phyloP scores from a whole-genome alignment of 2,113 vertebrate genomes.

The Azemiops feae region DNA sequence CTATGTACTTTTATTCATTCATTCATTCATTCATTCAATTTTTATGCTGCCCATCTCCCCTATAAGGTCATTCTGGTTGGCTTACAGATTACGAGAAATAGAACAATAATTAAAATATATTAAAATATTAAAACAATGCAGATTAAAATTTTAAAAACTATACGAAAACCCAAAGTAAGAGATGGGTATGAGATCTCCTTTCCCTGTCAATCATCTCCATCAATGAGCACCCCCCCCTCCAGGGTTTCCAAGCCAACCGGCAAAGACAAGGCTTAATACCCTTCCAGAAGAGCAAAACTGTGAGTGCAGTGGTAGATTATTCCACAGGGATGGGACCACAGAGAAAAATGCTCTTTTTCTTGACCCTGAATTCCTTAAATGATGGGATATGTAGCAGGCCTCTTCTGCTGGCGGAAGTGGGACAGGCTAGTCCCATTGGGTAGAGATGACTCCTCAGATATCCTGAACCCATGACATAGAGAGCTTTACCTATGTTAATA shows the following conservation, averaged over 20 bases:
- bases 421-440: neutral
- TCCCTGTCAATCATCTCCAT: neutral
- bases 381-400: neutral
- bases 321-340: neutral
- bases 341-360: neutral
- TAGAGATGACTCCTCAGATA: neutral
- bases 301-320: neutral
- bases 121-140: neutral
- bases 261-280: neutral
- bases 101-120: neutral
- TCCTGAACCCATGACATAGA: neutral
- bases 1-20: neutral
- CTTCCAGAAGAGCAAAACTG: neutral
- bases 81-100: neutral
- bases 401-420: neutral
- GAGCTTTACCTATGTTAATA: neutral
- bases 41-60: neutral
- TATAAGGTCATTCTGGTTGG: neutral
- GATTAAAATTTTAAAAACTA: neutral
- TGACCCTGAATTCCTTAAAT: neutral
- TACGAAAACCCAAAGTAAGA: neutral
- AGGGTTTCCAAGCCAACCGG: too few relatives aligned
- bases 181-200: neutral
- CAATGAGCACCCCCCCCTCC: neutral
- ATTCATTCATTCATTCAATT: neutral